A percentile compares a stretch with the other conserved stretches of the same genome.
Evolutionary conservation across 2,113 vertebrate genomes (phyloP).

Genomic region (Eupsittula cactorum): DNA sequence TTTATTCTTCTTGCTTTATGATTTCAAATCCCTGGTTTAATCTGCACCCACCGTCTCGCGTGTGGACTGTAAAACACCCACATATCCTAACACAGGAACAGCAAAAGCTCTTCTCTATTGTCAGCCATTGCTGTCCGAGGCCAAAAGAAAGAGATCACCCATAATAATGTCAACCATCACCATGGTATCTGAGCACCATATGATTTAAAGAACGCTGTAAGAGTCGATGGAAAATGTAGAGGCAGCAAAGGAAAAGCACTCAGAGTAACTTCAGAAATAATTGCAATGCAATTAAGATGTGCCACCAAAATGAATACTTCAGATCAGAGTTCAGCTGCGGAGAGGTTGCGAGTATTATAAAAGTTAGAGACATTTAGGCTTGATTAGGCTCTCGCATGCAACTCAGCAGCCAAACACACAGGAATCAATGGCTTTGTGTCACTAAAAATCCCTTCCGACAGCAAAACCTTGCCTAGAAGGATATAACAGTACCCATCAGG

Average conservation of each 20-base stretch:
- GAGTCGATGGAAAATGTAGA: conserved; percentile 50
- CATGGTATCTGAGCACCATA: conserved; percentile 64
- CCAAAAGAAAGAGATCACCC: conserved; percentile 61
- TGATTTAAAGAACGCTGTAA: conserved; percentile 63
- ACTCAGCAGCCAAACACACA: background rate
- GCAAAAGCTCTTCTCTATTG: conserved; percentile 5
- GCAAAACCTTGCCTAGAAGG: background rate
- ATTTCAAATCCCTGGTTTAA: conserved; percentile 23
- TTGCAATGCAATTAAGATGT: conserved; percentile 63
- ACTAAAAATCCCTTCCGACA: background rate
- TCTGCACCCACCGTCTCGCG: background rate
- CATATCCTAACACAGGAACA: background rate
- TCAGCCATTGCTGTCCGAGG: conserved; percentile 33
- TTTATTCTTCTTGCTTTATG: background rate
- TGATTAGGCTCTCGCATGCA: background rate
- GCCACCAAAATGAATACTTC: conserved; percentile 61
- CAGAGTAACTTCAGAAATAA: conserved; percentile 60
- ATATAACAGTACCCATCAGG: fast-evolving
- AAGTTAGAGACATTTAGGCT: conserved; percentile 8
- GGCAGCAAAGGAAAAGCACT: conserved; percentile 48
- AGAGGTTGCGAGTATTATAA: background rate
- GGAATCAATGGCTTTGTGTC: background rate
- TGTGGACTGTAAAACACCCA: background rate
- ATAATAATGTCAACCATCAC: conserved; percentile 69
- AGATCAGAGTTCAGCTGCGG: background rate